A percentile compares a stretch with the other conserved stretches of the same genome.
Conservation (phyloP, 2,888 invertebrate genomes). For the Drosophila nr. medialis region DNA sequence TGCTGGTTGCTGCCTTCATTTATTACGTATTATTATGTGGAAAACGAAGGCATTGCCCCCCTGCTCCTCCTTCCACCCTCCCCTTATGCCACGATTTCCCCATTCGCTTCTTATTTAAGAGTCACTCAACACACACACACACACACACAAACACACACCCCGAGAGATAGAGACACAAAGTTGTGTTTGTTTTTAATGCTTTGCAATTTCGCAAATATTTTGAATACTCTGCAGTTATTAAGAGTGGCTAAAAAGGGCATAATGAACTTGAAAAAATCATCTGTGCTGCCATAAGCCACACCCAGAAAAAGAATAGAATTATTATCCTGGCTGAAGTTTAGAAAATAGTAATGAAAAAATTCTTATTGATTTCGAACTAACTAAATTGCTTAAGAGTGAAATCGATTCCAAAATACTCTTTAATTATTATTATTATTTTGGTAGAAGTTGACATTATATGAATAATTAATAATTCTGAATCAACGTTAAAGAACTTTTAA, state of each 20-base stretch:
- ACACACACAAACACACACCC: neutral
- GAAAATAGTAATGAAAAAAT: neutral
- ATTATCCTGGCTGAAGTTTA: no score
- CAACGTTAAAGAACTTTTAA: neutral
- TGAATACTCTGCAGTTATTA: neutral
- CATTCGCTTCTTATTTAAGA: constrained; percentile 11
- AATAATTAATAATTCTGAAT: neutral
- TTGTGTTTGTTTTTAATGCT: constrained; percentile 24
- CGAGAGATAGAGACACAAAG: neutral
- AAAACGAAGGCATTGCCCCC: constrained; percentile 10
- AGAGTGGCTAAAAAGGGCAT: neutral
- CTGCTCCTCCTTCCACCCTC: no score
- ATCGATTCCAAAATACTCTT: no score
- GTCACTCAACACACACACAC: constrained; percentile 17
- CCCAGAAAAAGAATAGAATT: no score
- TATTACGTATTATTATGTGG: constrained; percentile 25
- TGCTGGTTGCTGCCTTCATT: constrained; percentile 21
- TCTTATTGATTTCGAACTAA: no score
- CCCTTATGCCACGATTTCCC: neutral
- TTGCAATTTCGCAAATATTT: constrained; percentile 53
- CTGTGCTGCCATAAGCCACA: neutral
- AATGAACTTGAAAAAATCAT: neutral
- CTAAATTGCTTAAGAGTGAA: no score
- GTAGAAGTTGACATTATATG: no score
- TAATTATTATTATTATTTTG: no score